These are phyloP conservation scores for Junonia oenone DNA, from an alignment of 2,888 invertebrate species.

Conservation along the genomic window DNA sequence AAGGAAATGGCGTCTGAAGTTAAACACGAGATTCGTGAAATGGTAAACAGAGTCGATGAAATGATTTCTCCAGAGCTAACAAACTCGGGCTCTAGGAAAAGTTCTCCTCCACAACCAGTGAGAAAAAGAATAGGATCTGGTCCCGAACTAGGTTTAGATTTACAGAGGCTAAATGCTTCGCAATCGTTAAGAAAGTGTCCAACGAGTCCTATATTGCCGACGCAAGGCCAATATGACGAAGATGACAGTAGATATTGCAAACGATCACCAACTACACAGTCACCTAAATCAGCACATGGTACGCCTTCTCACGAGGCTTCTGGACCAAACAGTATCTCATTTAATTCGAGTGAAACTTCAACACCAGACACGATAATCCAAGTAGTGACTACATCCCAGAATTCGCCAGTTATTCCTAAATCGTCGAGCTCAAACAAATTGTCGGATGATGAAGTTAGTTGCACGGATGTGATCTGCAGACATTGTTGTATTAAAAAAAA, in stretches of 20 bases:
- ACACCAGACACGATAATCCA: constrained; percentile 76
- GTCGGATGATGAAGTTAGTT: constrained; percentile 78
- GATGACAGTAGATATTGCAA: constrained; percentile 52
- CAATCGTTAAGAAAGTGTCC: constrained; percentile 63
- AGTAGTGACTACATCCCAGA: constrained; percentile 59
- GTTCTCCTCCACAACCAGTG: constrained; percentile 67
- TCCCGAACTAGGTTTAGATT: constrained; percentile 64
- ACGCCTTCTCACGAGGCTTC: constrained; percentile 68
- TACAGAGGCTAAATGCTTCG: constrained; percentile 43
- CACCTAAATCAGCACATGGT: constrained; percentile 66
- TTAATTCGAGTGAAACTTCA: constrained; percentile 75
- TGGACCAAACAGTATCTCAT: constrained; percentile 68
- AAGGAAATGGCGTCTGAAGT: constrained; percentile 89
- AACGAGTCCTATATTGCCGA: constrained; percentile 65
- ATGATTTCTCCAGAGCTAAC: constrained; percentile 78
- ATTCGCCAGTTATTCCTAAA: constrained; percentile 68
- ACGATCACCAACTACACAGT: constrained; percentile 51
- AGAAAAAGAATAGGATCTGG: constrained; percentile 65
- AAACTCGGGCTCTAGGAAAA: constrained; percentile 55
- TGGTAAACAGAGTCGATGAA: constrained; percentile 86
- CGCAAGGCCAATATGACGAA: constrained; percentile 54
- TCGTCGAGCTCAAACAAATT: constrained; percentile 78
- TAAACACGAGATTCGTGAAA: constrained; percentile 87
- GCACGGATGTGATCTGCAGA: constrained; percentile 65
- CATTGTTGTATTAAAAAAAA: constrained; percentile 76